These are phyloP conservation scores for Pseudopodoces humilis DNA, from an alignment of 2,113 vertebrate species.

Conservation along the genomic window DNA sequence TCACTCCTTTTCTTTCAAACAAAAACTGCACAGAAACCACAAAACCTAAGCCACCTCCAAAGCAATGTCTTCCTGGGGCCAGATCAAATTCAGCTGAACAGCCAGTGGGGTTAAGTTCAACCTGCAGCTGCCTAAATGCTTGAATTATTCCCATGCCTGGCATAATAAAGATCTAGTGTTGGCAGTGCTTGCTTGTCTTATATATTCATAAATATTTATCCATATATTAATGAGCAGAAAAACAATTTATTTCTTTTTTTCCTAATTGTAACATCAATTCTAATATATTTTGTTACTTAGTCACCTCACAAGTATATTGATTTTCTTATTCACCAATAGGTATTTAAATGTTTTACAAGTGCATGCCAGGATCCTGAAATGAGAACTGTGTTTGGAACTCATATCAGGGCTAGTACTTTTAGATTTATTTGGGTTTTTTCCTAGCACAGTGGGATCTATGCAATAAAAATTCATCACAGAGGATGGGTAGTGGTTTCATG, in stretches of 20 bases:
- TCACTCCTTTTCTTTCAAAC: not conserved
- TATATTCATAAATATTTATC: conserved; percentile 21
- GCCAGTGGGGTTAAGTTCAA: not conserved
- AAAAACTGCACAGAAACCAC: not conserved
- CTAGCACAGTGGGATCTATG: not conserved
- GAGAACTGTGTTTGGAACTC: conserved; percentile 2
- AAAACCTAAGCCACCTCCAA: not conserved
- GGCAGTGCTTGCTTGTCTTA: conserved; percentile 23
- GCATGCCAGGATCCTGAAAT: conserved; percentile 22
- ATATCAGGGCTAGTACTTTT: not conserved
- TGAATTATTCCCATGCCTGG: conserved; percentile 13
- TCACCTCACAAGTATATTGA: conserved; percentile 24
- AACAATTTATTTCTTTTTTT: conserved; percentile 61
- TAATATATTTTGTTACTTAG: conserved; percentile 34
- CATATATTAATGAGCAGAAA: conserved; percentile 39
- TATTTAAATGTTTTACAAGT: conserved; percentile 28
- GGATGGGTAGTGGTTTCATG: not conserved
- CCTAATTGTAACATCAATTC: conserved; percentile 68
- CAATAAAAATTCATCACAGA: not conserved
- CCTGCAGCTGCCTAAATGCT: conserved; percentile 19
- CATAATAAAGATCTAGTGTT: conserved; percentile 54
- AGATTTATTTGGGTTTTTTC: not conserved
- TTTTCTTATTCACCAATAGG: conserved; percentile 14
- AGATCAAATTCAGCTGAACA: not conserved
- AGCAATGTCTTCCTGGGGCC: not conserved